phyloP scores from a whole-genome alignment of 2,888 invertebrate genomes.

The Coelogynopora nodosa region DNA sequence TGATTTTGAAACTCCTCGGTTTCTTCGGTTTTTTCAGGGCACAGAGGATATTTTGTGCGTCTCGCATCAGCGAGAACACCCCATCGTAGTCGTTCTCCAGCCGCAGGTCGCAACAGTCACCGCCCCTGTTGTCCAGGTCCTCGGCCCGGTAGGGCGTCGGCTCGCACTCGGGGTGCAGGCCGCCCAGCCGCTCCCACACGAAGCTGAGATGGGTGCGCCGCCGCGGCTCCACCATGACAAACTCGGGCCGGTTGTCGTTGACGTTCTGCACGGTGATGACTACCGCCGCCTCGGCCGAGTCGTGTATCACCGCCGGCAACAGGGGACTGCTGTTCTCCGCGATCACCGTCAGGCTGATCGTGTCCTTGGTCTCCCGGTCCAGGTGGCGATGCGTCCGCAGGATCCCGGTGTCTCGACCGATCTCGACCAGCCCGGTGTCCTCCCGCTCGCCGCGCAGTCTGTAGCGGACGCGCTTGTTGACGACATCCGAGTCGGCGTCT shows the following conservation, averaged over 20 bases:
- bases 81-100: not conserved
- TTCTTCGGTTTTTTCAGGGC: not conserved
- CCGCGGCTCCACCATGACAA: not conserved
- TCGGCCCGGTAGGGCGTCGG: not conserved
- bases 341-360: not conserved
- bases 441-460: not conserved
- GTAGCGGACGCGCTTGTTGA: not conserved
- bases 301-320: not conserved
- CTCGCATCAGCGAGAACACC: not conserved
- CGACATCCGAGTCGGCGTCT: not conserved
- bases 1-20: not conserved
- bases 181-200: not conserved
- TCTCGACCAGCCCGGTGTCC: not conserved
- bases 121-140: not conserved
- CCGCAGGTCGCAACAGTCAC: not conserved
- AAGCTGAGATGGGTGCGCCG: not conserved
- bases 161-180: not conserved
- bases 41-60: not conserved
- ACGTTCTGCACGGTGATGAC: not conserved
- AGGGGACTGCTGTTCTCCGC: not conserved
- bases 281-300: not conserved
- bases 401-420: not conserved
- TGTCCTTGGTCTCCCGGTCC: not conserved
- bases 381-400: not conserved
- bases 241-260: not conserved